Conservation (phyloP, 64 coral and sea anemone species). For the Montipora cactus region DNA sequence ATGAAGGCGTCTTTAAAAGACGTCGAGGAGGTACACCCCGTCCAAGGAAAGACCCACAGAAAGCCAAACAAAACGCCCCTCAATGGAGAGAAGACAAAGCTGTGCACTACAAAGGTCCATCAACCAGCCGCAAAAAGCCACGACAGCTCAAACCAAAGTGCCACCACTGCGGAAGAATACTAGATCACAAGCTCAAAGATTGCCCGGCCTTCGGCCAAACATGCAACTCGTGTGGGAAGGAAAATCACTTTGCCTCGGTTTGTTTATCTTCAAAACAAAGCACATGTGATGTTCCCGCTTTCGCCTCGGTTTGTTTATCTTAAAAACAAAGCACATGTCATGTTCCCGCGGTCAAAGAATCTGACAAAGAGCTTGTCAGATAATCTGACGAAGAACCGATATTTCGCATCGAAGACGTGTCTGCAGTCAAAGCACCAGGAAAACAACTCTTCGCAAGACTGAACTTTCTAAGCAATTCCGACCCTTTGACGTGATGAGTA, state of each 20-base stretch:
- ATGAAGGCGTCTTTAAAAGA: neutral
- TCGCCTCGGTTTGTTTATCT: neutral
- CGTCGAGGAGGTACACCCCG: neutral
- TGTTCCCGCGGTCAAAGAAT: neutral
- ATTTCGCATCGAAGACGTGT: neutral
- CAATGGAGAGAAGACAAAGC: neutral
- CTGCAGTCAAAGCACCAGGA: neutral
- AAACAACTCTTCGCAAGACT: neutral
- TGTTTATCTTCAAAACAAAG: too few relatives aligned
- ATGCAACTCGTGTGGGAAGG: neutral
- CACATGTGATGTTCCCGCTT: too few relatives aligned
- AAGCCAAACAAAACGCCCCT: neutral
- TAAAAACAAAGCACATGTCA: neutral
- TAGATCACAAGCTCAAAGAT: neutral
- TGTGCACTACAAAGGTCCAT: too few relatives aligned
- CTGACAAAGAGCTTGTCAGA: neutral
- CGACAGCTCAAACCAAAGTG: neutral
- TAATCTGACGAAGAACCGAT: conserved; percentile 18
- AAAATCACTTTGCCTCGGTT: neutral
- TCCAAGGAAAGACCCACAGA: neutral
- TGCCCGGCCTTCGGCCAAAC: neutral
- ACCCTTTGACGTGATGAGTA: neutral
- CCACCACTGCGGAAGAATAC: neutral
- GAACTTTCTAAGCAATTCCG: neutral
- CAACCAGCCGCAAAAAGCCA: too few relatives aligned